Evolutionary conservation across 2,888 invertebrate genomes (phyloP), one percentile per base, ranked within the genome.

Genomic region (Cabera pusaria): DNA sequence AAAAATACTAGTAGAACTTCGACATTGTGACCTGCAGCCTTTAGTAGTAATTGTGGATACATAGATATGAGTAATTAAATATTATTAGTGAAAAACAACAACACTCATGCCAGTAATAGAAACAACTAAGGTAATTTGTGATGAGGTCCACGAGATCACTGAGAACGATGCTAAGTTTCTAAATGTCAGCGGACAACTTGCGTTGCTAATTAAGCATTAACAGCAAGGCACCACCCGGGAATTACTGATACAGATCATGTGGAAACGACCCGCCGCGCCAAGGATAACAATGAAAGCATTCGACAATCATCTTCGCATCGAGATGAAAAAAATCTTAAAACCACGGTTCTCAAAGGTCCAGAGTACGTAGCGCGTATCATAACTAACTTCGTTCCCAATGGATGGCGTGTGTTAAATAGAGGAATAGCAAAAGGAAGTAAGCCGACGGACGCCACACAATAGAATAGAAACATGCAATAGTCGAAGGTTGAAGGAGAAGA

Each of bases 391-490:
- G 21, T 21, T 36, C 33, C 17, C 24, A 36, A 28, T 10, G 18
- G 28, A 8, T 37, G 52, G 44, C 43, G 36, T 26, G 38, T 35
- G 34, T 32, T 25, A 44, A 29, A 31, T 38, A 35, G 24, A 49
- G 38, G 31, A 39, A 38, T 8, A 43, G 34, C 37, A 40, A 46
- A 32, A 33, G 29, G 40, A 34, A 44, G 36, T 32, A 59, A 56
- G 48, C 46, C 33, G 43, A 46, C 37, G 42, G 26, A 37, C 34
- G 43, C 41, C 25, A 40, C 40, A 43, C 40, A 42, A 24, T 46
- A 26, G 49, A 41, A 34, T 8, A 44, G 47, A 45, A 63, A 65
- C 60, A 63, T 60, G 62, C 48, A 41, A 44, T 25, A 25, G 12
- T 23, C 37, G 21, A 42, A 37, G 40, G 43, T 36, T 23, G 48